Evolutionary conservation across 2,113 vertebrate genomes (phyloP).

Genomic region (Nyctibius bracteatus): DNA sequence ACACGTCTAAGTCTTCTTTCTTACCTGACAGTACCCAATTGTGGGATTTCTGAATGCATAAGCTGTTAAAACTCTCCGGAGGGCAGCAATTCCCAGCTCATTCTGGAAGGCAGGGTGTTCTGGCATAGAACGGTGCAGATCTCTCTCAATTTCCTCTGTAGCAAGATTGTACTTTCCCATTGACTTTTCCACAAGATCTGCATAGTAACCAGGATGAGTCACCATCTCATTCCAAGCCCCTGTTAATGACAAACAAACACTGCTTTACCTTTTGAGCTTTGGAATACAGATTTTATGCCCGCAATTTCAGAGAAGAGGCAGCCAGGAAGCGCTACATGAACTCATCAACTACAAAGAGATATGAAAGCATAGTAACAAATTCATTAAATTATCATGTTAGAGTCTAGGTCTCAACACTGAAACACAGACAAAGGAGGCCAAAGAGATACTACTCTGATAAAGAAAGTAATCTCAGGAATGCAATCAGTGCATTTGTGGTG

Average conservation of each 20-base stretch:
- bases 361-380: background rate
- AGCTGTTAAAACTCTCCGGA: conserved; percentile 93
- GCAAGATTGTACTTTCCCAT: conserved; percentile 87
- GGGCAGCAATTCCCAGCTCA: conserved; percentile 89
- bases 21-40: conserved; percentile 97
- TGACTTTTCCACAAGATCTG: conserved; percentile 87
- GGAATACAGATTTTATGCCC: background rate
- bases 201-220: conserved; percentile 90
- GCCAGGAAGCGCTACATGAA: background rate
- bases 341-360: background rate
- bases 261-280: background rate
- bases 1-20: background rate
- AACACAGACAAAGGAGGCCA: background rate
- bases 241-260: conserved; percentile 54
- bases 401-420: background rate
- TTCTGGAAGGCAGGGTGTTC: conserved; percentile 98
- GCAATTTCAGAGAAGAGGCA: background rate
- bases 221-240: conserved; percentile 95
- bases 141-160: conserved; percentile 95
- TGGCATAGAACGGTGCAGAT: conserved; percentile 97
- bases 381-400: background rate
- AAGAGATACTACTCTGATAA: background rate
- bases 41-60: conserved; percentile 96
- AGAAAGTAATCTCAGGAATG: background rate
- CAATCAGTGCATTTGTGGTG: background rate